Evolutionary conservation across 2,113 vertebrate genomes (phyloP), one percentile per base, ranked within the genome.

Genomic region (Maccullochella peelii): DNA sequence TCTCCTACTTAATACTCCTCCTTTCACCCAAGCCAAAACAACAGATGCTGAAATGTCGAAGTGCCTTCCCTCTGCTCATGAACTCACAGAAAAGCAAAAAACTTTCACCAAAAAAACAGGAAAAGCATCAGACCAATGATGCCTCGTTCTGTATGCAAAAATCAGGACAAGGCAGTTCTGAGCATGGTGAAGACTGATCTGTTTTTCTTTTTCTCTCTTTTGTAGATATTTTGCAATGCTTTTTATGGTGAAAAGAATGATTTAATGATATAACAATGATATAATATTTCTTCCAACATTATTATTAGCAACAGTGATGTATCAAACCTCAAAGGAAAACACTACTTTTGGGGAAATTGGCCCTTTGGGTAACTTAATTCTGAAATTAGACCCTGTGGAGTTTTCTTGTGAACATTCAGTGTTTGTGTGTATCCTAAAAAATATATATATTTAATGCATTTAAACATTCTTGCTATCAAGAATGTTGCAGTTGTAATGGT

Each of bases 1-100:
- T 83, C 76, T 87, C 88, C 76, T 79, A 84, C 77, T 88, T 68
- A 84, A 81, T 83, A 57, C 83, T 88, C 77, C 85, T 84, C 70
- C 63, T 83, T 89, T 89, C 76, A 89, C 76, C 79, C 69, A 30
- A 84, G 82, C 83, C 89, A 90, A 90, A 91, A 91, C 79, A 90
- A 49, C 89, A 89, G 85, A 89, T 91, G 86, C 79, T 65, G 55
- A 87, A 84, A 89, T 83, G 86, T 84, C 80, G 63, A 59, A 69
- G 86, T 54, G 71, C 55, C 61, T 83, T 85, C 49, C 49, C 68
- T 76, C 49, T 59, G 21, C 36, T 75, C 55, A 8, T 84, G 76
- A 79, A 78, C 86, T 83, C 10, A 0, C 72, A 70, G 66, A 75
- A 73, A 83, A 77, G 20, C 3, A 2, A 7, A 10, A 65, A 70